Base-by-base conservation (phyloP, 2,888 invertebrate genomes). In the Tenthredo livida region DNA sequence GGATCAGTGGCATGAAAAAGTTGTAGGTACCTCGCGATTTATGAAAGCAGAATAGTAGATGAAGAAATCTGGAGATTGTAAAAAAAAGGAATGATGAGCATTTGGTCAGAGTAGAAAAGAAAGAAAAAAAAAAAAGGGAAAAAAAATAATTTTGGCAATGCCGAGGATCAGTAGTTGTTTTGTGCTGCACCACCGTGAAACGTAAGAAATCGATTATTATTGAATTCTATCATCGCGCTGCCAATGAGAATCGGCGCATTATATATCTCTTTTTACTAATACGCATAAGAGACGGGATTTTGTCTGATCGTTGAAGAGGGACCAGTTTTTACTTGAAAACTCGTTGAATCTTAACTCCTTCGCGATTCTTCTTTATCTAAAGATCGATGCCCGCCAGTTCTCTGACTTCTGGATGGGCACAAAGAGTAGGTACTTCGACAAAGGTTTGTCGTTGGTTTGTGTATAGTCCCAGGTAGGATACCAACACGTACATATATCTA, bases 271-370 rank as follows among this genome's bases (percentile, higher is more conserved):
- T 73, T 43, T 73, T 73, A 17, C 67, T 25, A n/a, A n/a, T 43
- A 21, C 9, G 43, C 1, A 21, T 25, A 77, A 77, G 17, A 37
- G 58, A 80, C 58, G 21, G 61, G 37, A 61, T 61, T 61, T 54
- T 80, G 17, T 40, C 80, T 25, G 21, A 37, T 80, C 40, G 80
- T 21, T 80, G 58, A 33, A 61, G 21, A 77, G 33, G 50, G 80
- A 80, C 80, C 80, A 80, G 80, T 80, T 80, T 80, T 80, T 80
- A 61, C 80, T 33, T 12, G 5, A 40, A 80, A 43, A 73, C 33
- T 80, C 80, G 80, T 61, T 61, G 61, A 80, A 61, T 58, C 61
- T 80, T 25, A 61, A 80, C 61, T 80, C 80, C 80, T 58, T 80
- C 21, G 78, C 43, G 47, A 50, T 50, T 80, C 61, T 37, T 40